Conservation (phyloP, 2,113 vertebrate genomes). For the Neolamprologus kungweensis region DNA sequence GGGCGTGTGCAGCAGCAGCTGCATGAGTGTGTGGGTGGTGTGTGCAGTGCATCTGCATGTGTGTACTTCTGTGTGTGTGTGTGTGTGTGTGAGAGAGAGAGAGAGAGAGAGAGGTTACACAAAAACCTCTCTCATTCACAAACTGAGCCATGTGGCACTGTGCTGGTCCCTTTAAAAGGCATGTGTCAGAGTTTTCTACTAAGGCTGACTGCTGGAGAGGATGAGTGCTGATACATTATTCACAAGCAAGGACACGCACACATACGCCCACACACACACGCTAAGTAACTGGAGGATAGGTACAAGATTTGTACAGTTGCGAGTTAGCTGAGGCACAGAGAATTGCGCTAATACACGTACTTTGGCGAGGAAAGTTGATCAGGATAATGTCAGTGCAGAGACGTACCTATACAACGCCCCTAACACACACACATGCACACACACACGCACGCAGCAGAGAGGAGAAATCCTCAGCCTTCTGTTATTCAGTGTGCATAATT, state of each 20-base stretch:
- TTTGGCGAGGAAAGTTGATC: slow-evolving; percentile 12
- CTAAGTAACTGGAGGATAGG: slow-evolving; percentile 39
- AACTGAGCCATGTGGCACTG: slow-evolving; percentile 43
- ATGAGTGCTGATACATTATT: slow-evolving; percentile 61
- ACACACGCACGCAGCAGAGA: slow-evolving; percentile 14
- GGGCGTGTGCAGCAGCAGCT: too few species aligned
- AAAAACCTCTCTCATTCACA: slow-evolving; percentile 50
- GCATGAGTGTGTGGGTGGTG: not conserved
- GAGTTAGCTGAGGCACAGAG: not conserved
- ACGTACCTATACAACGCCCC: not conserved
- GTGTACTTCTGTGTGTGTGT: too few species aligned
- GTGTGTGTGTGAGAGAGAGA: not conserved
- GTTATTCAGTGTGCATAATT: slow-evolving; percentile 72
- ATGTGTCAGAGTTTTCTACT: slow-evolving; percentile 46
- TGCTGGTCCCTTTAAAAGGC: slow-evolving; percentile 48
- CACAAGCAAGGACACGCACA: slow-evolving; percentile 42
- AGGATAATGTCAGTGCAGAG: not conserved
- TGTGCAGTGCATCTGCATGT: too few species aligned
- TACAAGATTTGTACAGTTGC: not conserved
- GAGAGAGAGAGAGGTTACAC: not conserved
- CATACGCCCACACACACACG: not conserved
- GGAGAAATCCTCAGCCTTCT: slow-evolving; percentile 64
- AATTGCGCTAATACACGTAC: not conserved
- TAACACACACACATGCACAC: not conserved
- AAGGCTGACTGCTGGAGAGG: slow-evolving; percentile 49